Base-by-base conservation (phyloP, 2,888 invertebrate species). In the Strigamia maritima region DNA sequence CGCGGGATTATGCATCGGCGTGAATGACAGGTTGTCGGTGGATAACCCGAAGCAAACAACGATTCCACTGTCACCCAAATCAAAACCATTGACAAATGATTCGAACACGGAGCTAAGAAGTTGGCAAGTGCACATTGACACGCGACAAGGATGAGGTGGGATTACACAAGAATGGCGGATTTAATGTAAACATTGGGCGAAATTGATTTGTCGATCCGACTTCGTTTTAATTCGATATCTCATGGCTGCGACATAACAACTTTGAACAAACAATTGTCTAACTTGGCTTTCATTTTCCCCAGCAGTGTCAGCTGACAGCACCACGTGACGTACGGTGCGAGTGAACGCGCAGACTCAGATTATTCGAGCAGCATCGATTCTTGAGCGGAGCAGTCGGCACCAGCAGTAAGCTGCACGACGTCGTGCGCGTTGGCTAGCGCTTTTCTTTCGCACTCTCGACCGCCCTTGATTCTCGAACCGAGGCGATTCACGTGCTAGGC, bases 391-490 rank as follows among this genome's bases (percentile, higher is more conserved):
- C 54, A 4, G 10, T 35, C 35, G 35, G 35, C 35, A 35, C 35
- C 54, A 19, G 22, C 54, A 54, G 54, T 54, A 54, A 54, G 54
- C 54, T 54, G 54, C 54, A 54, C 54, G 54, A 54, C 54, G 54
- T 54, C 54, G 54, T 54, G 54, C 54, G 54, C 54, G 54, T 54
- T 54, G 54, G 54, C 54, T 54, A 54, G 54, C 19, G 54, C 54
- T 54, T 54, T 54, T 54, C 54, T 54, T 3, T 19, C 54, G 54
- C 54, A 54, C 19, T 54, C 10, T 10, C 19, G 4, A 2, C 54
- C 19, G 54, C 54, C 54, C 22, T 54, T 19, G 19, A n/a, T 19
- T 54, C 54, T n/a, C 54, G 54, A 54, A 16, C 54, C 54, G 54
- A n/a, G 22, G 54, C 54, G 54, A 54, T 54, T 54, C 54, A 22